Conservation (phyloP, 2,113 vertebrate genomes). For the Heterotilapia buettikoferi region DNA sequence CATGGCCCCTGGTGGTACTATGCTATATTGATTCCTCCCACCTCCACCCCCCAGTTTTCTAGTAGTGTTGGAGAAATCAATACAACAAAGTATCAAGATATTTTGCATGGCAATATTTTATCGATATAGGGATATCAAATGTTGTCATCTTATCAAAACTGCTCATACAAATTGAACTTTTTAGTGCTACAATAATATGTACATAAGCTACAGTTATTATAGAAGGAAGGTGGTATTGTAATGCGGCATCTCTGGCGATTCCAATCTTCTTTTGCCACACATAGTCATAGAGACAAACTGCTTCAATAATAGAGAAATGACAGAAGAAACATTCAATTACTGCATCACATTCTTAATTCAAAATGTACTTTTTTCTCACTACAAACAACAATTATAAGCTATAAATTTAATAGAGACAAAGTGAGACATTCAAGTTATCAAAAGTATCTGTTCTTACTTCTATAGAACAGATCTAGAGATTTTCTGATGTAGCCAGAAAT, state of each 20-base stretch:
- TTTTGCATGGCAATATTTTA: neutral
- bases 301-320: neutral
- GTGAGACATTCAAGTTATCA: neutral
- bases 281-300: neutral
- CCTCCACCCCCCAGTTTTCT: neutral
- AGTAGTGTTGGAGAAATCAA: neutral
- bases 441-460: neutral
- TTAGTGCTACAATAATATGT: neutral
- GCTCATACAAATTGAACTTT: neutral
- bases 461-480: neutral
- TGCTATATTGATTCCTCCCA: neutral
- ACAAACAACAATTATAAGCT: neutral
- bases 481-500: neutral
- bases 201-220: neutral
- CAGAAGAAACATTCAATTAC: too few relatives aligned
- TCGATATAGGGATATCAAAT: neutral
- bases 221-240: neutral
- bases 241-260: neutral
- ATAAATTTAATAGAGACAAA: neutral
- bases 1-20: neutral
- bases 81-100: neutral
- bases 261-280: neutral
- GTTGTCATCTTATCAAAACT: neutral
- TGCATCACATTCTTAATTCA: too few relatives aligned
- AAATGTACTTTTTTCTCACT: too few relatives aligned